These are phyloP conservation scores for Drosophila mimetica DNA, from an alignment of 2,888 invertebrate species.

Conservation along the genomic window DNA sequence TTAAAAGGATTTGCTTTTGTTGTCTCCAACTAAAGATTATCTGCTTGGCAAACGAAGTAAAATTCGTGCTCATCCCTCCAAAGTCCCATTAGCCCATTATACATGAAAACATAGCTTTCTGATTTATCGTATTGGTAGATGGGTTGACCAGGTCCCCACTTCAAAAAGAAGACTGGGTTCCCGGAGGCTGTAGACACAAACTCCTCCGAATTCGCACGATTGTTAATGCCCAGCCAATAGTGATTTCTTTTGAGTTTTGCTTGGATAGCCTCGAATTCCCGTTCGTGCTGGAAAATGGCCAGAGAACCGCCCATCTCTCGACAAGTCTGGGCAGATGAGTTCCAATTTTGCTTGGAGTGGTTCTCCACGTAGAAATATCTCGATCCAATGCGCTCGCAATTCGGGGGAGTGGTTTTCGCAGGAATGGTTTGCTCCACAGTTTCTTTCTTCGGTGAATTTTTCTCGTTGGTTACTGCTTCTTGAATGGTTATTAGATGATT, in stretches of 20 bases:
- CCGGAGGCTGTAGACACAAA: not conserved
- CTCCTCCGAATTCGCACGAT: not conserved
- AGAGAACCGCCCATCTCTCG: not conserved
- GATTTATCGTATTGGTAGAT: not conserved
- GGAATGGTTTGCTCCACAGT: not conserved
- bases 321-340: not conserved
- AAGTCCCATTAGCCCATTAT: not conserved
- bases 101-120: not conserved
- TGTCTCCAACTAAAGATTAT: not conserved
- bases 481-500: too few relatives aligned
- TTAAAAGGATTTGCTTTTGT: not conserved
- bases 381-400: not conserved
- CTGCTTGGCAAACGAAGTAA: not conserved
- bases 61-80: not conserved
- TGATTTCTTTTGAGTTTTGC: not conserved
- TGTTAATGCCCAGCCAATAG: not conserved
- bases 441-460: too few relatives aligned
- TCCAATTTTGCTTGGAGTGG: not conserved
- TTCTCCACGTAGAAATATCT: not conserved
- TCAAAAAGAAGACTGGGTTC: not conserved
- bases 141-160: not conserved
- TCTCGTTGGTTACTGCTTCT: too few relatives aligned
- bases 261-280: not conserved
- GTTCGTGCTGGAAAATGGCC: not conserved
- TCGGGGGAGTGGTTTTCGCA: not conserved